Evolutionary conservation across 2,113 vertebrate genomes (phyloP).

Genomic region (Elephantulus edwardii): DNA sequence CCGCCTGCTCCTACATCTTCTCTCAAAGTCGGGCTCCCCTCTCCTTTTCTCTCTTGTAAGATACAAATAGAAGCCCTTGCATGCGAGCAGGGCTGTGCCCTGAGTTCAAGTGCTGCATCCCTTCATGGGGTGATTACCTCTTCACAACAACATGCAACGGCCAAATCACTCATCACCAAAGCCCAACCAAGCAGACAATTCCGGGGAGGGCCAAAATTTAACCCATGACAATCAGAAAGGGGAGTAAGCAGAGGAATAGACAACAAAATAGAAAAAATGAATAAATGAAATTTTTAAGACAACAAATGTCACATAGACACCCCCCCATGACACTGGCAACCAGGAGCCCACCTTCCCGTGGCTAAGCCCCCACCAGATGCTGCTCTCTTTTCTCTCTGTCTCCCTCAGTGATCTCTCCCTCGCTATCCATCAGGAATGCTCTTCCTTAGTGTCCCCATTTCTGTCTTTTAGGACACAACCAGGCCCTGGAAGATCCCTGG

Average conservation of each 20-base stretch:
- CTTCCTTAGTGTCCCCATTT: background rate
- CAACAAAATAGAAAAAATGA: background rate
- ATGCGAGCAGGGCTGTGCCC: no score
- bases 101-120: no score
- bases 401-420: background rate
- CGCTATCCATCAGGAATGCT: background rate
- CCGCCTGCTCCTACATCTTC: no score
- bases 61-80: no score
- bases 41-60: no score
- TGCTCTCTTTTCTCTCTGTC: background rate
- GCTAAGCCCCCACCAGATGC: background rate
- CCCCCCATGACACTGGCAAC: background rate
- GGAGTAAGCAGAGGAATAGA: background rate
- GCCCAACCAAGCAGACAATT: background rate
- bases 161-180: background rate
- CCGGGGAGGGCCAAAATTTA: background rate
- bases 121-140: background rate
- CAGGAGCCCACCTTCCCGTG: background rate
- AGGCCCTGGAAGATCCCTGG: background rate
- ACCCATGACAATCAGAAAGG: background rate
- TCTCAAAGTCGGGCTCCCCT: no score
- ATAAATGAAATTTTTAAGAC: fast-evolving
- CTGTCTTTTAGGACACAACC: background rate
- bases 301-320: background rate
- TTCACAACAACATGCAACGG: background rate